phyloP scores from a whole-genome alignment of 1,140 invertebrate genomes.

The Drosophila sechellia region DNA sequence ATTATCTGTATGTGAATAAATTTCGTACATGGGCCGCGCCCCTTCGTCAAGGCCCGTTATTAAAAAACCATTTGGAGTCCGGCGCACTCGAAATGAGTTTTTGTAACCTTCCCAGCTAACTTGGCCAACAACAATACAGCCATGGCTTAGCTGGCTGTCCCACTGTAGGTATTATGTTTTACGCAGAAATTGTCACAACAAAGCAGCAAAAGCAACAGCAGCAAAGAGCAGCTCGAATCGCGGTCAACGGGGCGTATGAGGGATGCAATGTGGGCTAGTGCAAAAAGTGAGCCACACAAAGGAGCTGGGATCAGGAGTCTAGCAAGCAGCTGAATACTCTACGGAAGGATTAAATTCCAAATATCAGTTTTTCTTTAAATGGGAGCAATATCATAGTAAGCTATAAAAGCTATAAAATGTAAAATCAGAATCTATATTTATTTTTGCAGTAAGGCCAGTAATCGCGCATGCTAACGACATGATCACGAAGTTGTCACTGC shows the following conservation, averaged over 20 bases:
- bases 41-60: slow-evolving; percentile 46
- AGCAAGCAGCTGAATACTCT: slow-evolving; percentile 3
- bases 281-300: slow-evolving; percentile 30
- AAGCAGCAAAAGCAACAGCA: slow-evolving; percentile 26
- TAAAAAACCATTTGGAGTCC: slow-evolving; percentile 39
- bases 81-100: slow-evolving; percentile 33
- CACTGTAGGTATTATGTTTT: slow-evolving; percentile 64
- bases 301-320: slow-evolving; percentile 1
- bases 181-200: slow-evolving; percentile 79
- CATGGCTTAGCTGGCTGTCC: slow-evolving; percentile 24
- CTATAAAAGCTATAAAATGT: neutral
- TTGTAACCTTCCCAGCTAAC: slow-evolving; percentile 42
- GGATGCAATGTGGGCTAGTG: slow-evolving; percentile 20
- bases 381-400: no score
- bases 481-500: slow-evolving; percentile 23
- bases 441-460: neutral
- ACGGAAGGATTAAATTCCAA: neutral
- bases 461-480: slow-evolving; percentile 14
- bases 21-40: slow-evolving; percentile 43
- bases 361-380: no score
- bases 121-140: slow-evolving; percentile 31
- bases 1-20: slow-evolving; percentile 48
- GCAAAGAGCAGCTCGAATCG: slow-evolving; percentile 53
- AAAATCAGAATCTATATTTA: neutral
- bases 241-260: slow-evolving; percentile 54